Conservation (phyloP, 2,113 vertebrate species). For the Chamaea fasciata region DNA sequence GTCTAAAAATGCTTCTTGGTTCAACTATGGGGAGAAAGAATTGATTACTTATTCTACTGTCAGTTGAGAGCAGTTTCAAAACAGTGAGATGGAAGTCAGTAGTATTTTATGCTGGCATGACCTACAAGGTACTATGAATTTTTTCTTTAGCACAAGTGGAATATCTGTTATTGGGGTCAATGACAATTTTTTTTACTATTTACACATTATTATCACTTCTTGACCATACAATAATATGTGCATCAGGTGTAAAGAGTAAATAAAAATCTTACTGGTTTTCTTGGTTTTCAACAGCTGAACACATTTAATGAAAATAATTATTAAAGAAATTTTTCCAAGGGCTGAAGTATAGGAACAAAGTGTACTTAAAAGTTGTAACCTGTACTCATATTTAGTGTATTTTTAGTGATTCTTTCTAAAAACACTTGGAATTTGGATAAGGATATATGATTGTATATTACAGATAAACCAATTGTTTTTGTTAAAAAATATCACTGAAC, state of each 20-base stretch:
- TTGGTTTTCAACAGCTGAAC: background rate
- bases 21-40: background rate
- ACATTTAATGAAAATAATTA: background rate
- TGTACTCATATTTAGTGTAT: background rate
- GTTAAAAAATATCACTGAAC: background rate
- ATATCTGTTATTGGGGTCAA: background rate
- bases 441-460: background rate
- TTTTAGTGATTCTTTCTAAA: background rate
- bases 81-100: background rate
- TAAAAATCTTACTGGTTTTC: background rate
- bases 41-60: background rate
- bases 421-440: background rate
- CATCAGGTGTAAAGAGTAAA: background rate
- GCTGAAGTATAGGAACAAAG: background rate
- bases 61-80: background rate
- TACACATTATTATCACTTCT: background rate
- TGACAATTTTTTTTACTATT: background rate
- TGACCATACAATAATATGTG: background rate
- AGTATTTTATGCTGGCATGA: background rate
- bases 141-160: background rate
- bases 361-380: background rate
- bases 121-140: background rate
- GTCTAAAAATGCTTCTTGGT: background rate
- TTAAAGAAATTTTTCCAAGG: background rate
- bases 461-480: background rate